A percentile compares a stretch with the other conserved stretches of the same genome.
Conservation (phyloP, 2,888 invertebrate genomes). For the Strigamia crassipes region DNA sequence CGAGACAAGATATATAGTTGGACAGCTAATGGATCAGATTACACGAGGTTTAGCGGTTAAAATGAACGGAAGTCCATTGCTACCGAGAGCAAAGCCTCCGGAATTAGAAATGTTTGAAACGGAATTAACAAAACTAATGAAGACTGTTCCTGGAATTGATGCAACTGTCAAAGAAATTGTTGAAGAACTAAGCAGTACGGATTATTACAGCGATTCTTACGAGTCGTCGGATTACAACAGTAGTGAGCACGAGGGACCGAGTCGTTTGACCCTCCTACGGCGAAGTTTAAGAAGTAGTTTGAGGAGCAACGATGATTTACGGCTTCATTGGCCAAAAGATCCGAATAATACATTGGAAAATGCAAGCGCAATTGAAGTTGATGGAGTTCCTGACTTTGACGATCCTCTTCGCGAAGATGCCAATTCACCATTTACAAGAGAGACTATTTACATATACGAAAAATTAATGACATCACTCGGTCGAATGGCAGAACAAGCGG, state of each 20-base stretch:
- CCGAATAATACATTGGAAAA: background rate
- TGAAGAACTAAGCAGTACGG: slow-evolving; percentile 88
- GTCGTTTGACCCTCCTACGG: background rate
- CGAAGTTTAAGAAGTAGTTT: slow-evolving; percentile 41
- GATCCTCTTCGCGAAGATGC: slow-evolving; percentile 48
- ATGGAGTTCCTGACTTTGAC: slow-evolving; percentile 23
- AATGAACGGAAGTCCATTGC: slow-evolving; percentile 53
- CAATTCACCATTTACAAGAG: slow-evolving; percentile 63
- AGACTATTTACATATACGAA: slow-evolving; percentile 85
- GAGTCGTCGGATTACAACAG: slow-evolving; percentile 91
- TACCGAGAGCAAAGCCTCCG: slow-evolving; percentile 70
- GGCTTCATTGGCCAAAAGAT: slow-evolving; percentile 34
- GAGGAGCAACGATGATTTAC: slow-evolving; percentile 36
- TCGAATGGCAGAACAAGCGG: slow-evolving; percentile 63
- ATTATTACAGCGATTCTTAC: slow-evolving; percentile 91
- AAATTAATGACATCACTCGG: slow-evolving; percentile 78
- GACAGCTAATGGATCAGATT: slow-evolving; percentile 52
- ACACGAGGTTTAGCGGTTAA: slow-evolving; percentile 44
- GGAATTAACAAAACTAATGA: slow-evolving; percentile 86
- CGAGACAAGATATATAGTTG: slow-evolving; percentile 52
- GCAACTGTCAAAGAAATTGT: slow-evolving; percentile 90
- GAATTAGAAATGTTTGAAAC: slow-evolving; percentile 87
- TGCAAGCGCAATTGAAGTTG: background rate
- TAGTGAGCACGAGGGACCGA: slow-evolving; percentile 70
- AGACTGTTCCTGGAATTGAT: slow-evolving; percentile 87